Conservation (phyloP, 2,797 vertebrate species). For the Caiman crocodilus region DNA sequence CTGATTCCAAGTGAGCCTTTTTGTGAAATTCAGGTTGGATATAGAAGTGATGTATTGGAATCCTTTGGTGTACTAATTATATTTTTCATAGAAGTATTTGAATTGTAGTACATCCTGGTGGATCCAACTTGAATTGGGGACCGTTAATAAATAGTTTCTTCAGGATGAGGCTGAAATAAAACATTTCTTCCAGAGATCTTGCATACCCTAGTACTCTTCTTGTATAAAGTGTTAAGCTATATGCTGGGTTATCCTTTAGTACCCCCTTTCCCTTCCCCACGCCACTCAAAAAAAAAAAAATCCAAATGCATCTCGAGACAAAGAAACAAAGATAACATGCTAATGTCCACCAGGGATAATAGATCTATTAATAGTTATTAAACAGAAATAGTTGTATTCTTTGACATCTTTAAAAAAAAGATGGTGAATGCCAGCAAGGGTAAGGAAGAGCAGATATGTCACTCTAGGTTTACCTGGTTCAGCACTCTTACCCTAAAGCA, state of each 20-base stretch:
- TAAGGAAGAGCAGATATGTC: too few species aligned
- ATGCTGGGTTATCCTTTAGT: neutral
- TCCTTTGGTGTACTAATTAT: neutral
- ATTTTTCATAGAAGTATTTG: neutral
- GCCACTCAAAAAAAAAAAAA: neutral
- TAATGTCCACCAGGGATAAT: accelerated
- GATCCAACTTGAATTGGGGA: neutral
- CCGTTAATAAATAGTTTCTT: neutral
- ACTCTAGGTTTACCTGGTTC: too few species aligned
- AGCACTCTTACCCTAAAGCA: too few species aligned
- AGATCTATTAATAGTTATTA: too few species aligned
- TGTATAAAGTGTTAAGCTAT: neutral
- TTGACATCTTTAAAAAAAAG: too few species aligned
- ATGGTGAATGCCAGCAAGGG: too few species aligned
- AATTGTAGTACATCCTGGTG: neutral
- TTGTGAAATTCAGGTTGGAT: neutral
- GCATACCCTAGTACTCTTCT: neutral
- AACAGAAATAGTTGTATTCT: too few species aligned
- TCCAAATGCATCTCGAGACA: neutral
- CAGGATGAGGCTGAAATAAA: neutral
- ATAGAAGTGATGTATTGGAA: neutral
- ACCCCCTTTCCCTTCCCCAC: neutral
- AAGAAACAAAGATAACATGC: neutral
- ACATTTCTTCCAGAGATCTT: neutral
- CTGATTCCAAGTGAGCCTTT: constrained; percentile 26